phyloP scores from a whole-genome alignment of 2,797 vertebrate species.

The Todus mexicanus region DNA sequence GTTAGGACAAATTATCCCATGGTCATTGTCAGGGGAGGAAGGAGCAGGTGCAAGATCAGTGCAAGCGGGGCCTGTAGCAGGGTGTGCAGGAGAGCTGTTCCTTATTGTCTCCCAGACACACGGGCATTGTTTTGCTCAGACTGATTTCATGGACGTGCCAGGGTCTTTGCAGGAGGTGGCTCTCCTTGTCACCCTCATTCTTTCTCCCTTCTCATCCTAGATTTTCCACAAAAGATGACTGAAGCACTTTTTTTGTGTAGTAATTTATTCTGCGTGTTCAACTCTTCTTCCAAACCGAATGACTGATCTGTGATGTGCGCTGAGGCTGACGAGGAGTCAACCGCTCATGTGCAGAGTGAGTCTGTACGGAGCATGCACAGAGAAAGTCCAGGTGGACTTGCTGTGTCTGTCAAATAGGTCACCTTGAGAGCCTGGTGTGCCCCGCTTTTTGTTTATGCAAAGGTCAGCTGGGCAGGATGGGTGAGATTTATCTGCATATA shows the following conservation, averaged over 20 bases:
- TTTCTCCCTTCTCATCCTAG: background rate
- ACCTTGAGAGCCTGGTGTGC: background rate
- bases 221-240: background rate
- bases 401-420: background rate
- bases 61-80: background rate
- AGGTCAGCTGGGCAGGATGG: background rate
- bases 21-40: background rate
- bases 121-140: background rate
- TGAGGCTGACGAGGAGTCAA: background rate
- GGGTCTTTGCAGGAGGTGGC: background rate
- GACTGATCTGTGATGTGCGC: background rate
- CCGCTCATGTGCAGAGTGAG: background rate
- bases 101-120: background rate
- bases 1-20: background rate
- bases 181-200: background rate
- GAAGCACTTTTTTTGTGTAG: background rate
- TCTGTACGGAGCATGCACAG: background rate
- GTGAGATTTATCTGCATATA: background rate
- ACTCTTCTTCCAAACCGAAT: background rate
- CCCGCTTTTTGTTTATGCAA: rapidly evolving
- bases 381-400: background rate
- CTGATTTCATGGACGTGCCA: background rate
- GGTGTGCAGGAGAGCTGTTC: background rate
- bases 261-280: background rate
- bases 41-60: background rate